phyloP scores from a whole-genome alignment of 2,888 invertebrate species.

The Hecatera dysodea region DNA sequence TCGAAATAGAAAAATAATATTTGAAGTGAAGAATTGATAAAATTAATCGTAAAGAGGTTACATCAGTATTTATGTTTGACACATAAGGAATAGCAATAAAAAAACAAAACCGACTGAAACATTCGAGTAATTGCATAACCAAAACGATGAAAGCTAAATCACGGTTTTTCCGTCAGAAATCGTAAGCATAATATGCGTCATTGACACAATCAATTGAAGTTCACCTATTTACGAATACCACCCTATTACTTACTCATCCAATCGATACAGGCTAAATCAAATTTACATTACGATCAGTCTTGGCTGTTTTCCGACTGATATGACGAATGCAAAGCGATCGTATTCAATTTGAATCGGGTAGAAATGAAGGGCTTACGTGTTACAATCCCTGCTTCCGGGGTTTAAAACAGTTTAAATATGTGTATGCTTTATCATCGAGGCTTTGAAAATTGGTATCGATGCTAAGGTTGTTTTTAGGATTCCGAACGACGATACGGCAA shows the following conservation, averaged over 20 bases:
- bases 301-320: constrained; percentile 51
- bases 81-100: too few relatives aligned
- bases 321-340: constrained; percentile 44
- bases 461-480: too few relatives aligned
- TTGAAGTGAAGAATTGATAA: too few relatives aligned
- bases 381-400: background rate
- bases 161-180: background rate
- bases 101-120: too few relatives aligned
- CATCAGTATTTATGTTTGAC: too few relatives aligned
- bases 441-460: too few relatives aligned
- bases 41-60: too few relatives aligned
- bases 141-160: constrained; percentile 9
- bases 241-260: constrained; percentile 24
- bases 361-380: constrained; percentile 12
- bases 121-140: background rate
- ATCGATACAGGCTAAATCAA: constrained; percentile 21
- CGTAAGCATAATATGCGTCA: background rate
- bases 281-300: constrained; percentile 40
- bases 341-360: constrained; percentile 32
- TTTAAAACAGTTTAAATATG: background rate
- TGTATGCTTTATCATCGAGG: background rate
- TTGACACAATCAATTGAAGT: constrained; percentile 29
- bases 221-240: constrained; percentile 27
- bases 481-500: too few relatives aligned
- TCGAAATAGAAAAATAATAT: too few relatives aligned